phyloP scores from a whole-genome alignment of 2,113 vertebrate genomes.

The Dasypus novemcinctus region DNA sequence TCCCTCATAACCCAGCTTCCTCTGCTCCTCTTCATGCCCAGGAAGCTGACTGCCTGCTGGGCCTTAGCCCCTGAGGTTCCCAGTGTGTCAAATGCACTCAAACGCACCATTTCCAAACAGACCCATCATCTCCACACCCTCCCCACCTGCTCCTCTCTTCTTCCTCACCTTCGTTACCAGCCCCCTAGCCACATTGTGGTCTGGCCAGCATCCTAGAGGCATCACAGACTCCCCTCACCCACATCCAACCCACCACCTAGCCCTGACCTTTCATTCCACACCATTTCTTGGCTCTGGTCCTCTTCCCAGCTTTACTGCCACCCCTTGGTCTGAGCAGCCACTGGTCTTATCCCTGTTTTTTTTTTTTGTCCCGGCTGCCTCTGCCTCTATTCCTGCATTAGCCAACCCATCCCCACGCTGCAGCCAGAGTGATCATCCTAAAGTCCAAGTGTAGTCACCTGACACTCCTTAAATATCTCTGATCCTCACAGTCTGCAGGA shows the following conservation, averaged over 20 bases:
- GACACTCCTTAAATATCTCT: background rate
- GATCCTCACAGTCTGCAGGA: background rate
- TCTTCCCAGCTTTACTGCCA: too few relatives aligned
- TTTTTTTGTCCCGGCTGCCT: background rate
- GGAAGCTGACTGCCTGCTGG: background rate
- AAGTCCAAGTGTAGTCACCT: background rate
- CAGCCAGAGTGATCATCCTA: background rate
- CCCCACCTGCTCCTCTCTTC: background rate
- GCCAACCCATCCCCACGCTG: background rate
- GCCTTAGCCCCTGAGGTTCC: background rate
- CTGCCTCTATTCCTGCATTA: background rate
- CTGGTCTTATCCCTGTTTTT: rapidly evolving
- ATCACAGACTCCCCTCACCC: background rate
- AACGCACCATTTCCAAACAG: background rate
- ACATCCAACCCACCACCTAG: background rate
- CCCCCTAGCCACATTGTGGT: too few relatives aligned
- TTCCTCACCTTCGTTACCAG: background rate
- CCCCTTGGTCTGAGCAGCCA: background rate
- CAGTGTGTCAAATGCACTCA: too few relatives aligned
- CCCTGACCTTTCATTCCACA: background rate
- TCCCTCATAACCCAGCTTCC: background rate
- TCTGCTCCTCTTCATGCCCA: background rate
- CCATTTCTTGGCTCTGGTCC: rapidly evolving
- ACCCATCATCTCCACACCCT: background rate
- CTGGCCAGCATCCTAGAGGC: background rate